Evolutionary conservation across 2,888 invertebrate species (phyloP).

Genomic region (Acholoe squamosa): DNA sequence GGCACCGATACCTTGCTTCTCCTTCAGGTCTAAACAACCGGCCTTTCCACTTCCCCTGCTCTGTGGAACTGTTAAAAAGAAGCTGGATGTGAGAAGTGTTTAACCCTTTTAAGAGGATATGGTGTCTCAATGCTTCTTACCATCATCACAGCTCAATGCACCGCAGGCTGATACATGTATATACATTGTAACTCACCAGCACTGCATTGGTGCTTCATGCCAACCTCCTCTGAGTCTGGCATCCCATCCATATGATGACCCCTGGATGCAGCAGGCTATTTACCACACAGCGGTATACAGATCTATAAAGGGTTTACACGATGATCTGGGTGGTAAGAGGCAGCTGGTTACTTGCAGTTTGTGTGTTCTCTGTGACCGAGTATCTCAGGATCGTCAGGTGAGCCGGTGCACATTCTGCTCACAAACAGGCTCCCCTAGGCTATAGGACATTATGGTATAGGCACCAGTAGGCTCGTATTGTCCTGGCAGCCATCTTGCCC

Average conservation of each 20-base stretch:
- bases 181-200: too few species aligned
- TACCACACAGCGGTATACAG: too few species aligned
- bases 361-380: not conserved
- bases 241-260: too few species aligned
- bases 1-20: not conserved
- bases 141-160: too few species aligned
- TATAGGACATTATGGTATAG: not conserved
- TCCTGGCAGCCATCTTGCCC: too few species aligned
- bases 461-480: not conserved
- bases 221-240: too few species aligned
- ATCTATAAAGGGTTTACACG: not conserved
- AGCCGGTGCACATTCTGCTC: constrained; percentile 20
- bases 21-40: constrained; percentile 14
- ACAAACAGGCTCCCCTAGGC: not conserved
- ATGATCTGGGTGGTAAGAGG: not conserved
- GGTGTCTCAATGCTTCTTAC: too few species aligned
- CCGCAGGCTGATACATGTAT: too few species aligned
- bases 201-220: too few species aligned
- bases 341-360: not conserved
- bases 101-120: too few species aligned
- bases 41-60: not conserved
- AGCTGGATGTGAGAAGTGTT: not conserved
- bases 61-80: not conserved
- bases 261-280: too few species aligned
- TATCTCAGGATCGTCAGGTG: constrained; percentile 9